phyloP scores from a whole-genome alignment of 2,888 invertebrate genomes.

The Neria commutata region DNA sequence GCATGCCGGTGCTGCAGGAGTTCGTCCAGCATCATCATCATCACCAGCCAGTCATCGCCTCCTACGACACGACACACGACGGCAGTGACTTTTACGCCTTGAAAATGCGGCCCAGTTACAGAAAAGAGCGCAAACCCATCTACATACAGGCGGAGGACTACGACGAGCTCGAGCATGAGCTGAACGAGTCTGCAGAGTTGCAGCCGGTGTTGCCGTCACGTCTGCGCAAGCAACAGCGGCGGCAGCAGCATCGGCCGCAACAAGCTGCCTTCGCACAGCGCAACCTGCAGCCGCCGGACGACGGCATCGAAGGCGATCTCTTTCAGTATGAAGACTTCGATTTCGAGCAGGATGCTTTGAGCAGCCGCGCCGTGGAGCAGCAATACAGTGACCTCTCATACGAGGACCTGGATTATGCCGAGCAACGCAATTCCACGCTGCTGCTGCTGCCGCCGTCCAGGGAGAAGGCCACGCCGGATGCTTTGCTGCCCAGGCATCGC shows the following conservation, averaged over 20 bases:
- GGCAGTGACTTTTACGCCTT: conserved; percentile 52
- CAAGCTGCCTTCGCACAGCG: conserved; percentile 22
- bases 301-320: conserved; percentile 46
- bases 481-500: conserved; percentile 44
- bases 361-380: conserved; percentile 17
- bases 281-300: conserved; percentile 32
- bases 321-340: conserved; percentile 58
- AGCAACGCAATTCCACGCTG: conserved; percentile 38
- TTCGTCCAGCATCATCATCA: conserved; percentile 20
- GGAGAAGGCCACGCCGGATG: conserved; percentile 55
- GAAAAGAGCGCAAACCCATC: conserved; percentile 42
- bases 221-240: neutral
- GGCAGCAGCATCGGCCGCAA: neutral
- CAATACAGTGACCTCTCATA: conserved; percentile 40
- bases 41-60: conserved; percentile 8
- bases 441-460: conserved; percentile 32
- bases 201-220: neutral
- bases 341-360: conserved; percentile 38
- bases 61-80: conserved; percentile 15
- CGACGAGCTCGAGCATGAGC: conserved; percentile 28
- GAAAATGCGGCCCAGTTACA: conserved; percentile 39
- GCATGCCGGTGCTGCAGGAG: conserved; percentile 38
- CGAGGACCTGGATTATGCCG: conserved; percentile 41
- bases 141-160: conserved; percentile 37
- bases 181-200: conserved; percentile 6